Conservation (phyloP, 2,888 invertebrate species). For the Ichneumon xanthorius region DNA sequence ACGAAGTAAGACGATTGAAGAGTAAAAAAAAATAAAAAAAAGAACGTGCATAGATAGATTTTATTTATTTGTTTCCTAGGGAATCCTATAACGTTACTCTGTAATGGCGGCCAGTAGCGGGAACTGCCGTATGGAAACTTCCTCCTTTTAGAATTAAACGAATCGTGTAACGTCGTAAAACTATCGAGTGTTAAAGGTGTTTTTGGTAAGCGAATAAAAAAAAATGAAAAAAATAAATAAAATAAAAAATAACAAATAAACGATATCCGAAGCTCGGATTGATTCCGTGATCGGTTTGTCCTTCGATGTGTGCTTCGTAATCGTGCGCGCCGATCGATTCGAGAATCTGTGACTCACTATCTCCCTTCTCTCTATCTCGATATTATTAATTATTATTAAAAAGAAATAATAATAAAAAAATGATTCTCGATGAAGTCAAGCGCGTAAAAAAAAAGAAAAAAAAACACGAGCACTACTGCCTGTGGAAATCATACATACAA, state of each 20-base stretch:
- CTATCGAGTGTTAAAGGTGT: constrained; percentile 67
- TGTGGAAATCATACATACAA: constrained; percentile 63
- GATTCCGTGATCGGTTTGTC: constrained; percentile 40
- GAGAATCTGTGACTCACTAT: constrained; percentile 59
- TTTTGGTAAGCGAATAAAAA: constrained; percentile 62
- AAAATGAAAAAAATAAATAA: constrained; percentile 24
- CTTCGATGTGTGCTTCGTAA: constrained; percentile 64
- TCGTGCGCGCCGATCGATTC: constrained; percentile 57
- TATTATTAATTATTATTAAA: constrained; percentile 62
- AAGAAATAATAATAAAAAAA: constrained; percentile 6
- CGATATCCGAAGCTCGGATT: constrained; percentile 22
- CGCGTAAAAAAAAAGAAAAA: constrained; percentile 31
- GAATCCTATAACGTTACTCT: constrained; percentile 75
- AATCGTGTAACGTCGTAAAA: constrained; percentile 68
- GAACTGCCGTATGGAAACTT: constrained; percentile 80
- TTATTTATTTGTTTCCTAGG: constrained; percentile 84
- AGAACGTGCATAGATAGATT: constrained; percentile 82
- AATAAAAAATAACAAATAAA: constrained; percentile 25
- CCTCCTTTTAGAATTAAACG: constrained; percentile 72
- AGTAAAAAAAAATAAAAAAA: constrained; percentile 9
- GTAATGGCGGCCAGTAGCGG: constrained; percentile 82
- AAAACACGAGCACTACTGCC: constrained; percentile 65
- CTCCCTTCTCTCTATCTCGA: constrained; percentile 48
- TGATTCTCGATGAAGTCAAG: constrained; percentile 63
- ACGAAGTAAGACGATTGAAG: constrained; percentile 43